These are phyloP conservation scores for Alentia gelatinosa DNA, from an alignment of 2,888 invertebrate genomes.

Conservation along the genomic window DNA sequence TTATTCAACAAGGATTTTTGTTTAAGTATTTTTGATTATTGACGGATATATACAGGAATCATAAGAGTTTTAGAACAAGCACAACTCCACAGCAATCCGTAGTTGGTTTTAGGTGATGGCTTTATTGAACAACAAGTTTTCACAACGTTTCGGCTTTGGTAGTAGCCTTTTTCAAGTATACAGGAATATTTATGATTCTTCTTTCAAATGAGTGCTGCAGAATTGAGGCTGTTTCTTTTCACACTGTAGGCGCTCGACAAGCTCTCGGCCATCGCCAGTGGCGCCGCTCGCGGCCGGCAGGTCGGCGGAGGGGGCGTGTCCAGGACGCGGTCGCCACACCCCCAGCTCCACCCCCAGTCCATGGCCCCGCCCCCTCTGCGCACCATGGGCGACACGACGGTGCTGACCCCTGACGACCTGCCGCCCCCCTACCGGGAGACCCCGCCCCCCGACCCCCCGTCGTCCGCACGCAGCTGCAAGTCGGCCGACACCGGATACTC, in stretches of 20 bases:
- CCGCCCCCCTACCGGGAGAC: constrained; percentile 51
- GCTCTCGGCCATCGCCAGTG: constrained; percentile 4
- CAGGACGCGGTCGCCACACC: background rate
- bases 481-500: constrained; percentile 52
- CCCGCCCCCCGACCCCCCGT: constrained; percentile 45
- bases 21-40: no score
- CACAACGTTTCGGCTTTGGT: no score
- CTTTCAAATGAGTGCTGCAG: background rate
- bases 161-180: no score
- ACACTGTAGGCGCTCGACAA: background rate
- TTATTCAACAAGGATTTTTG: no score
- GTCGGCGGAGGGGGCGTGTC: background rate
- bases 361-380: background rate
- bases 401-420: background rate
- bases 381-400: background rate
- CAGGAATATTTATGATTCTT: no score
- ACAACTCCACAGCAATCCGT: no score
- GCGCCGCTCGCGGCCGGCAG: background rate
- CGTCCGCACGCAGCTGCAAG: constrained; percentile 44
- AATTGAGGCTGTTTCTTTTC: background rate
- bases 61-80: no score
- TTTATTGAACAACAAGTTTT: no score
- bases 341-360: background rate
- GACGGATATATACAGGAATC: no score
- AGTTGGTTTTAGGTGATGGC: no score